Percentiles rank a stretch among this genome's conserved stretches.
Evolutionary conservation across 2,797 vertebrate species (phyloP).

Genomic region (Pterois miles): DNA sequence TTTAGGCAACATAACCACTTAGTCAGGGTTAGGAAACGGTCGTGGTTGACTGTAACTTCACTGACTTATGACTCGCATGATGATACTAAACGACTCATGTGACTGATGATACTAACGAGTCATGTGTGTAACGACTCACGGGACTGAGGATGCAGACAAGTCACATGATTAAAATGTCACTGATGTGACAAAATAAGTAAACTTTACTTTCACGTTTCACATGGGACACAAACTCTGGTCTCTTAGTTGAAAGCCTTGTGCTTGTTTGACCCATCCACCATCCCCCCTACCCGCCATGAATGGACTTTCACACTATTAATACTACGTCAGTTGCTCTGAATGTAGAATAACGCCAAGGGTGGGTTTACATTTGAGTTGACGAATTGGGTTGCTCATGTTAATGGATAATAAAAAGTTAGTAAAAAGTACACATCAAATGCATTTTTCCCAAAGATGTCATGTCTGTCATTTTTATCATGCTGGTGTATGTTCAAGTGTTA

Average conservation of each 20-base stretch:
- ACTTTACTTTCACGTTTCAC: background rate
- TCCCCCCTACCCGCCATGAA: accelerated
- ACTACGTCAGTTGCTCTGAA: background rate
- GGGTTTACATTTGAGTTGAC: background rate
- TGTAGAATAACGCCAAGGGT: accelerated
- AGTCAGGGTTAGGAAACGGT: background rate
- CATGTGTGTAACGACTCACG: no score
- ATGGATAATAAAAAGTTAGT: no score
- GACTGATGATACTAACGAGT: background rate
- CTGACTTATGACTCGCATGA: background rate
- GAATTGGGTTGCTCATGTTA: background rate
- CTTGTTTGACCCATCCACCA: background rate
- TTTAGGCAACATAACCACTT: background rate
- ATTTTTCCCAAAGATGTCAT: no score
- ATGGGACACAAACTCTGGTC: background rate
- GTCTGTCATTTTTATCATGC: no score
- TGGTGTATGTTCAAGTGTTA: no score
- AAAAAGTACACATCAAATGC: no score
- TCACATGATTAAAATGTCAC: no score
- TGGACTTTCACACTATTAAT: background rate
- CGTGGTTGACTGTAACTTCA: background rate
- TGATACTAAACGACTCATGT: no score
- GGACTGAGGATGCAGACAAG: no score
- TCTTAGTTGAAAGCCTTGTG: background rate
- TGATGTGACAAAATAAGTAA: no score